phyloP scores from a whole-genome alignment of 1,140 invertebrate genomes.

The Drosophila neocordata region DNA sequence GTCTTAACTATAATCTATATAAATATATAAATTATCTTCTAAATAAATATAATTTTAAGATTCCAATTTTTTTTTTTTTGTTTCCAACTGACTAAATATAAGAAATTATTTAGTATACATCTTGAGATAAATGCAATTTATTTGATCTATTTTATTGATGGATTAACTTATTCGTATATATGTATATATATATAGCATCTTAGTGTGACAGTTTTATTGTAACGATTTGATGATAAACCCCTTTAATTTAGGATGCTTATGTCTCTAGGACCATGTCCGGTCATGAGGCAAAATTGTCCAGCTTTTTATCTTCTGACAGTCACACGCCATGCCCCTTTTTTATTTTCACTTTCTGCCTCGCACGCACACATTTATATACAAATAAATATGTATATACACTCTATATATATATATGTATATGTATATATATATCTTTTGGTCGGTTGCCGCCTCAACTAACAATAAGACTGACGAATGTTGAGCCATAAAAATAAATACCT shows the following conservation, averaged over 20 bases:
- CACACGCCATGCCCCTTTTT: constrained; percentile 11
- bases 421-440: not conserved
- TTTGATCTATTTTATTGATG: no score
- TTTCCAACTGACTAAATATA: no score
- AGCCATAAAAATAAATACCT: constrained; percentile 80
- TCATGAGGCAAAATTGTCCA: not conserved
- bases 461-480: constrained; percentile 80
- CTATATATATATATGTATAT: not conserved
- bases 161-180: no score
- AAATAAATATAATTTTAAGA: no score
- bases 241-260: not conserved
- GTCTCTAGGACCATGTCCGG: not conserved
- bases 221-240: not conserved
- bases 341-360: not conserved
- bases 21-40: no score
- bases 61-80: no score
- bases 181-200: no score
- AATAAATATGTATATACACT: not conserved
- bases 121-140: no score
- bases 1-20: no score
- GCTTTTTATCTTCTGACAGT: not conserved
- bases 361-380: not conserved
- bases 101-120: no score
- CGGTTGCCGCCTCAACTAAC: constrained; percentile 61
- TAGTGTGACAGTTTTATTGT: not conserved